phyloP scores from a whole-genome alignment of 2,797 vertebrate species.

The Psittacula echo region DNA sequence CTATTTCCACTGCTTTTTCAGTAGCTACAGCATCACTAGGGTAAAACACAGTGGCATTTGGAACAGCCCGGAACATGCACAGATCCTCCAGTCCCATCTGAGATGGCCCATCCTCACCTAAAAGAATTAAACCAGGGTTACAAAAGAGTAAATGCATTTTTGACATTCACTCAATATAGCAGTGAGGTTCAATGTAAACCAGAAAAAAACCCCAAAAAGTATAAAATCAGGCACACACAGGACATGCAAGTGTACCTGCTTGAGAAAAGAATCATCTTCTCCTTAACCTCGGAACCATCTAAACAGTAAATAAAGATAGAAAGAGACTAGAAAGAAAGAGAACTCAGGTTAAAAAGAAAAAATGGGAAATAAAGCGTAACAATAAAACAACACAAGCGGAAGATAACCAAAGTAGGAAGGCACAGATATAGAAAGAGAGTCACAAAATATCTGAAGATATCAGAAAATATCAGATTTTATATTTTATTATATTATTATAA shows the following conservation, averaged over 20 bases:
- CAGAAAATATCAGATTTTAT: background rate
- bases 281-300: constrained; percentile 81
- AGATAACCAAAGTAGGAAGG: constrained; percentile 16
- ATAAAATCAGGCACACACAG: constrained; percentile 67
- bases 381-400: constrained; percentile 29
- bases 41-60: constrained; percentile 91
- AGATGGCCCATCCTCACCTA: constrained; percentile 94
- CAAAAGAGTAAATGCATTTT: background rate
- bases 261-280: constrained; percentile 84
- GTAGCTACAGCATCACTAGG: constrained; percentile 93
- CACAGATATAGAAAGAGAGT: background rate
- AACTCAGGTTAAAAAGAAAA: constrained; percentile 71
- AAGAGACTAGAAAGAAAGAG: constrained; percentile 81
- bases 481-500: too few relatives aligned
- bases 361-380: constrained; percentile 21
- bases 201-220: background rate
- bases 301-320: constrained; percentile 82
- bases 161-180: constrained; percentile 4
- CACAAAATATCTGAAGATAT: background rate
- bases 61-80: constrained; percentile 90
- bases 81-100: constrained; percentile 95
- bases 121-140: constrained; percentile 13
- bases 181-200: constrained; percentile 14
- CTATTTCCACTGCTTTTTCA: constrained; percentile 95
- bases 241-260: constrained; percentile 88